Evolutionary conservation across 1,140 invertebrate genomes (phyloP), one percentile per base, ranked within the genome.

Genomic region (Muscidifurax raptorellus): DNA sequence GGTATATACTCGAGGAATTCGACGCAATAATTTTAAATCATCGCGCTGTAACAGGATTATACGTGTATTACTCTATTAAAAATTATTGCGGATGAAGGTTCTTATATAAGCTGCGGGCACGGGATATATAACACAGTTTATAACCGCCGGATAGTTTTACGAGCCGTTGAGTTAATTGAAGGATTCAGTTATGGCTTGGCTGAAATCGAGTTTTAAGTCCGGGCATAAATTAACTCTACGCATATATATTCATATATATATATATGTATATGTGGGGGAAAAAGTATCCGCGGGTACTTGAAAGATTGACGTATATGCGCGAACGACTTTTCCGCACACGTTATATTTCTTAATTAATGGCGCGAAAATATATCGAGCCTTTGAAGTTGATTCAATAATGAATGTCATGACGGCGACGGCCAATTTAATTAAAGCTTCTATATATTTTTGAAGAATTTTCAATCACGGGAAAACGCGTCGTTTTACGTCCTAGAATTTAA

Each of bases 81-180:
- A n/a, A n/a, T n/a, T n/a, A n/a, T n/a, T n/a, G n/a, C n/a, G n/a
- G n/a, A n/a, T n/a, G n/a, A n/a, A n/a, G n/a, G n/a, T n/a, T n/a
- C n/a, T n/a, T n/a, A 36, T 36, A 7, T 36, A 67, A 25, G 9
- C 66, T 67, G n/a, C n/a, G n/a, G n/a, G n/a, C n/a, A n/a, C n/a
- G 5, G 30, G 27, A 10, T 12, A 30, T 27, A 30, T 72, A 36
- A 72, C 32, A 22, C 15, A 44, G 15, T 40, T 74, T 74, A 25
- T 10, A 15, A 40, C 18, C 32, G 15, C 7, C 71, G 9, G 32
- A 32, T n/a, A 74, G 71, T 74, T 74, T 74, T 18, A 40, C 32
- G 71, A 74, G 71, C 32, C 36, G 71, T 74, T 74, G 75, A 77
- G 75, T 59, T 52, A 77, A 77, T 77, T 30, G 44, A 3, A 77